phyloP scores from a whole-genome alignment of 2,797 vertebrate species.

The Eurystomus glaucurus region DNA sequence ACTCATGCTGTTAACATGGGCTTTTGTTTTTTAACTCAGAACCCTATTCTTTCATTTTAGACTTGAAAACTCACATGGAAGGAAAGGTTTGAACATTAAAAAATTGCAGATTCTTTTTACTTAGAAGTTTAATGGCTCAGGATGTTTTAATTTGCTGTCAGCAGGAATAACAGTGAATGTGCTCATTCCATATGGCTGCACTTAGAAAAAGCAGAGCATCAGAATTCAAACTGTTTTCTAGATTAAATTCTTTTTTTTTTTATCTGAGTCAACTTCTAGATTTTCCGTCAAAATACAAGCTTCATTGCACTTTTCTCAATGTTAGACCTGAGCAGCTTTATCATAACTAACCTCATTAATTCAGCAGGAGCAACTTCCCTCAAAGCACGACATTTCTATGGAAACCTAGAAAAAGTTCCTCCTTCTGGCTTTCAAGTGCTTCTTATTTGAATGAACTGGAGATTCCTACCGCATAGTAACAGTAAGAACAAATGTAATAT shows the following conservation, averaged over 20 bases:
- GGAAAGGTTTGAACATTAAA: neutral
- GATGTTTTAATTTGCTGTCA: slow-evolving; percentile 5
- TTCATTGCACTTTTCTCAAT: neutral
- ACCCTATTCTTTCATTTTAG: neutral
- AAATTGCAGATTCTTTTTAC: neutral
- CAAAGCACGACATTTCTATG: slow-evolving; percentile 55
- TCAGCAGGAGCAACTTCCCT: neutral
- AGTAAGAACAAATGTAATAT: neutral
- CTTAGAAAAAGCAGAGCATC: neutral
- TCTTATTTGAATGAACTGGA: slow-evolving; percentile 26
- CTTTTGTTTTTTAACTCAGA: neutral
- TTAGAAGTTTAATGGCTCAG: neutral
- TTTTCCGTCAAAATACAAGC: slow-evolving; percentile 40
- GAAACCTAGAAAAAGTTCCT: slow-evolving; percentile 26
- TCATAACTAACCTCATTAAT: slow-evolving; percentile 48
- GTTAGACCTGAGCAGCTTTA: slow-evolving; percentile 27
- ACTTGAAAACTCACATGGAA: neutral
- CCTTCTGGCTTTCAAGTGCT: neutral
- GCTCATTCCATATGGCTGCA: neutral
- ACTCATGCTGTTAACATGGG: neutral
- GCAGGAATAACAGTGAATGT: neutral
- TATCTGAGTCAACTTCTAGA: neutral
- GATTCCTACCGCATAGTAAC: neutral
- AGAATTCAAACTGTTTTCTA: neutral
- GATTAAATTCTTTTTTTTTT: slow-evolving; percentile 10